Percentiles rank a stretch among this genome's conserved stretches.
Conservation (phyloP, 2,888 invertebrate genomes). For the Acanthosepion lycidas region DNA sequence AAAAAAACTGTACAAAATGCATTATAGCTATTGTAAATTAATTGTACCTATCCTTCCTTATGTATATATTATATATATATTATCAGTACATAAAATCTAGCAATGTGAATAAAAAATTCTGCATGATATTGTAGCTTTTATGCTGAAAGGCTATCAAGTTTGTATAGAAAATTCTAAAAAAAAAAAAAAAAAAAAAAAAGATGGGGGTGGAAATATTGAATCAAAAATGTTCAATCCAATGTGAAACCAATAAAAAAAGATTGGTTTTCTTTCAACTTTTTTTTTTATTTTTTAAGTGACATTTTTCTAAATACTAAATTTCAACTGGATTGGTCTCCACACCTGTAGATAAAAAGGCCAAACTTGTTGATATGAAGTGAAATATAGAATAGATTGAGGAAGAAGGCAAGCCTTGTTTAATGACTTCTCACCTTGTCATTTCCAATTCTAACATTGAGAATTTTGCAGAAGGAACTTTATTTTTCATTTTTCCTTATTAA, state of each 20-base stretch:
- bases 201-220: not conserved
- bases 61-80: not conserved
- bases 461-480: too few relatives aligned
- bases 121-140: not conserved
- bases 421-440: too few relatives aligned
- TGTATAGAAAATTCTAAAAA: not conserved
- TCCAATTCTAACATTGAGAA: too few relatives aligned
- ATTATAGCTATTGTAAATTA: not conserved
- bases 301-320: not conserved
- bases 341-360: not conserved
- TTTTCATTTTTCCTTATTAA: too few relatives aligned
- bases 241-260: not conserved
- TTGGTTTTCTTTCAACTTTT: not conserved
- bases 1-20: not conserved
- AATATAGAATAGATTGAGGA: constrained; percentile 10
- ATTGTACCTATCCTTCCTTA: not conserved
- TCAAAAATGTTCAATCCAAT: not conserved
- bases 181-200: not conserved
- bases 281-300: not conserved
- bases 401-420: too few relatives aligned
- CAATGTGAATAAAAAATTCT: not conserved
- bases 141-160: not conserved
- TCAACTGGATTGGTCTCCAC: not conserved
- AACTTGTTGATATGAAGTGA: not conserved
- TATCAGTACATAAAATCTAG: not conserved